Percentiles rank a stretch among this genome's conserved stretches.
Conservation (phyloP, 2,888 invertebrate genomes). For the Aquatica leii region DNA sequence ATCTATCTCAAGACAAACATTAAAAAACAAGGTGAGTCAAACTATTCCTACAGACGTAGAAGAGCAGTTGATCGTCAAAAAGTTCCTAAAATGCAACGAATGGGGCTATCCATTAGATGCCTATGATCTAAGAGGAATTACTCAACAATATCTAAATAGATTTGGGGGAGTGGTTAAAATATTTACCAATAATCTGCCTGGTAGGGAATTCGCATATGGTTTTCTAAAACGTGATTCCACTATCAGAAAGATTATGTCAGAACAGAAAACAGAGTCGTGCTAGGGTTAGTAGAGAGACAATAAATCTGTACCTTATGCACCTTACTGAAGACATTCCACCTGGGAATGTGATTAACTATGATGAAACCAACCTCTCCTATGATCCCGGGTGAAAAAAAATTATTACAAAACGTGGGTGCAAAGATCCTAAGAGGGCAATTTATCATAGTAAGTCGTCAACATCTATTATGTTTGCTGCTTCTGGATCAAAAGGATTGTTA, state of each 20-base stretch:
- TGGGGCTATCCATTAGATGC: conserved; percentile 11
- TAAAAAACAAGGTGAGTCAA: conserved; percentile 13
- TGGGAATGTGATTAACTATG: neutral
- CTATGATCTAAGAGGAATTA: conserved; percentile 13
- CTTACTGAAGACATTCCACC: neutral
- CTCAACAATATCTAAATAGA: conserved; percentile 10
- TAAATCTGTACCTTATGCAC: neutral
- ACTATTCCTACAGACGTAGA: neutral
- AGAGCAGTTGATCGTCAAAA: too few species aligned
- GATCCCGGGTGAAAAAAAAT: neutral
- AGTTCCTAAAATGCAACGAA: too few species aligned
- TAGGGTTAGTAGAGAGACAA: too few species aligned
- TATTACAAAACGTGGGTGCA: neutral
- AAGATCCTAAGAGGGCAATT: conserved; percentile 5
- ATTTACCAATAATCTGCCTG: conserved; percentile 8
- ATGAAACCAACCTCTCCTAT: conserved; percentile 9
- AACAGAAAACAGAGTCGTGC: too few species aligned
- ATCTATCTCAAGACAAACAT: neutral
- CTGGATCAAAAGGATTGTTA: neutral
- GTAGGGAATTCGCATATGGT: conserved; percentile 3
- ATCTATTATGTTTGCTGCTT: too few species aligned
- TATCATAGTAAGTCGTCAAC: neutral
- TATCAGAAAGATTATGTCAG: too few species aligned
- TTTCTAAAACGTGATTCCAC: conserved; percentile 1
- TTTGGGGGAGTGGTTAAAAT: neutral